These are phyloP conservation scores for Trypoxylon attenuatum DNA, from an alignment of 2,888 invertebrate genomes.

Conservation along the genomic window DNA sequence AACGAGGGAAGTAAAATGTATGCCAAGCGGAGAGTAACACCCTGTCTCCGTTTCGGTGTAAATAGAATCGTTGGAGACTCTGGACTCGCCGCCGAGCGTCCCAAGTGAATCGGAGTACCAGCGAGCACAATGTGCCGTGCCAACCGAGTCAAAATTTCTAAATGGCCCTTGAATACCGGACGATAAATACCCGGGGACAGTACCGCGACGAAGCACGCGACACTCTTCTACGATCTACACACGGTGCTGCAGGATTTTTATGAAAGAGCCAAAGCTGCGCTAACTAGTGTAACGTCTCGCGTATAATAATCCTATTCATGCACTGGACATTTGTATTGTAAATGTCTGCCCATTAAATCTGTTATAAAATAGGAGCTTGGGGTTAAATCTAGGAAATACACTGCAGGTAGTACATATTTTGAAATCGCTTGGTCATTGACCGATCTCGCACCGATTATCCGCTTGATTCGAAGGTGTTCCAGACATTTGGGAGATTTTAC, in stretches of 20 bases:
- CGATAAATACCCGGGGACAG: slow-evolving; percentile 8
- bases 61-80: background rate
- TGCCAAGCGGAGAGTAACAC: background rate
- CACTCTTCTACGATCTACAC: slow-evolving; percentile 6
- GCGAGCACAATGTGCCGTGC: background rate
- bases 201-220: background rate
- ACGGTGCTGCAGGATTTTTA: slow-evolving; percentile 1
- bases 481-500: slow-evolving; percentile 54
- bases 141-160: background rate
- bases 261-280: background rate
- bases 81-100: too few relatives aligned
- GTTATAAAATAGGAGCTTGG: background rate
- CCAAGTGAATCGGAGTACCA: background rate
- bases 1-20: too few relatives aligned
- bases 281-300: slow-evolving; percentile 16
- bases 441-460: slow-evolving; percentile 23
- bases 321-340: slow-evolving; percentile 18
- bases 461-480: slow-evolving; percentile 61
- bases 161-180: background rate
- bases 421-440: slow-evolving; percentile 35
- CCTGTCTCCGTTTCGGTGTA: background rate
- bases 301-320: slow-evolving; percentile 29
- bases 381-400: too few relatives aligned
- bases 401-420: too few relatives aligned
- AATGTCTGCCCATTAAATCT: slow-evolving; percentile 22